phyloP scores from a whole-genome alignment of 2,888 invertebrate genomes.

The Drosophila kuntzei region DNA sequence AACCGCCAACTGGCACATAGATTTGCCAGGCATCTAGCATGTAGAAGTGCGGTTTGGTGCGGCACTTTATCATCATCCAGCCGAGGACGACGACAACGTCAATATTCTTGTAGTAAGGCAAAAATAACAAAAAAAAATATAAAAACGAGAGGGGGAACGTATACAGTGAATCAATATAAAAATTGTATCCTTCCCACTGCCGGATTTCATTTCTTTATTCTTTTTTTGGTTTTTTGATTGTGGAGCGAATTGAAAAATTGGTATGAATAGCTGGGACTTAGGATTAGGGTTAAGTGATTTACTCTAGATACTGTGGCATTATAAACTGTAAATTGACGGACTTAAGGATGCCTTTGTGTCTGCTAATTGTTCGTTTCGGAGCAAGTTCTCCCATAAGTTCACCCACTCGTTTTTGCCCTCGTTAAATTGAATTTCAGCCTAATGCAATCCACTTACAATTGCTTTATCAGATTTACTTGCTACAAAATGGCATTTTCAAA shows the following conservation, averaged over 20 bases:
- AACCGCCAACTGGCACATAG: constrained; percentile 40
- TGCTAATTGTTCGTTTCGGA: constrained; percentile 58
- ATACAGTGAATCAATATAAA: constrained; percentile 41
- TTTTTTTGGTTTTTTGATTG: constrained; percentile 30
- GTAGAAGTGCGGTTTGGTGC: constrained; percentile 71
- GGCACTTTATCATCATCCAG: constrained; percentile 70
- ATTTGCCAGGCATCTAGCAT: constrained; percentile 36
- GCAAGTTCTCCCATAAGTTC: constrained; percentile 9
- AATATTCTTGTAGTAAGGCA: constrained; percentile 62
- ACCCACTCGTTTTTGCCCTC: constrained; percentile 2
- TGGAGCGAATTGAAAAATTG: constrained; percentile 55
- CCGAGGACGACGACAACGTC: constrained; percentile 56
- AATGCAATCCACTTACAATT: constrained; percentile 65
- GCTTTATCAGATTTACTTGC: constrained; percentile 71
- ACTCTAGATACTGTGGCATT: constrained; percentile 43
- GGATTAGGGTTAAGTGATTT: constrained; percentile 73
- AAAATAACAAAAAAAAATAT: constrained; percentile 42
- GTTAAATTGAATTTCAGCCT: constrained; percentile 52
- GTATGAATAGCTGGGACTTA: constrained; percentile 62
- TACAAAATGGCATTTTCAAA: constrained; percentile 66
- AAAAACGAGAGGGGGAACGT: not conserved
- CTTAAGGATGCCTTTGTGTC: constrained; percentile 43
- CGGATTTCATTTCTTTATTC: constrained; percentile 21
- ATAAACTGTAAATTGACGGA: constrained; percentile 15
- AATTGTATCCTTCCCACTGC: constrained; percentile 51